Evolutionary conservation across 2,113 vertebrate species (phyloP).

Genomic region (Chlamydotis undulata): DNA sequence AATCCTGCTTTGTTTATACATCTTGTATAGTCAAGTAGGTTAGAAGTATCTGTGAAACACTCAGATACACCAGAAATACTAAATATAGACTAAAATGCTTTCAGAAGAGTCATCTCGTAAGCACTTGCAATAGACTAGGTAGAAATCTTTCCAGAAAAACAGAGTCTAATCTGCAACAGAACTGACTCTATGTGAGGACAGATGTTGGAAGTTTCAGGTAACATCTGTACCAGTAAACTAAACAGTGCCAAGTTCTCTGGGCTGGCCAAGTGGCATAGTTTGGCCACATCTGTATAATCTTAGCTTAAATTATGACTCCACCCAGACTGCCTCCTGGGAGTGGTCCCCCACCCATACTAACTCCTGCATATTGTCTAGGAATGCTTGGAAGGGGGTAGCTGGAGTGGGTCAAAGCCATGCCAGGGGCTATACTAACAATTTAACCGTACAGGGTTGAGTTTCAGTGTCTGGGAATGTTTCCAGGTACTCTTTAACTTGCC

Average conservation of each 20-base stretch:
- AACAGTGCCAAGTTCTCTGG: not conserved
- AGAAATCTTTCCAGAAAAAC: conserved; percentile 10
- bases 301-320: not conserved
- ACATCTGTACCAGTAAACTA: not conserved
- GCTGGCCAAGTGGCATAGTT: not conserved
- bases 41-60: not conserved
- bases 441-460: not conserved
- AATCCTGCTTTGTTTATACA: not conserved
- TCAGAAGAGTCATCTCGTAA: not conserved
- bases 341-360: not conserved
- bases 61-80: not conserved
- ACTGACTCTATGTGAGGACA: not conserved
- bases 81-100: not conserved
- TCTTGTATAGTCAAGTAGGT: not conserved
- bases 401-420: not conserved
- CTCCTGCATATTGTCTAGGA: not conserved
- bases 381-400: not conserved
- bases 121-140: not conserved
- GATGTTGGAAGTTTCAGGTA: not conserved
- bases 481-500: not conserved
- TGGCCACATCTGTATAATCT: not conserved
- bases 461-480: conserved; percentile 31
- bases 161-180: not conserved
- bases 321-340: not conserved
- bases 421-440: not conserved